phyloP scores from a whole-genome alignment of 2,888 invertebrate genomes.

The Aleiodes leptofemur region DNA sequence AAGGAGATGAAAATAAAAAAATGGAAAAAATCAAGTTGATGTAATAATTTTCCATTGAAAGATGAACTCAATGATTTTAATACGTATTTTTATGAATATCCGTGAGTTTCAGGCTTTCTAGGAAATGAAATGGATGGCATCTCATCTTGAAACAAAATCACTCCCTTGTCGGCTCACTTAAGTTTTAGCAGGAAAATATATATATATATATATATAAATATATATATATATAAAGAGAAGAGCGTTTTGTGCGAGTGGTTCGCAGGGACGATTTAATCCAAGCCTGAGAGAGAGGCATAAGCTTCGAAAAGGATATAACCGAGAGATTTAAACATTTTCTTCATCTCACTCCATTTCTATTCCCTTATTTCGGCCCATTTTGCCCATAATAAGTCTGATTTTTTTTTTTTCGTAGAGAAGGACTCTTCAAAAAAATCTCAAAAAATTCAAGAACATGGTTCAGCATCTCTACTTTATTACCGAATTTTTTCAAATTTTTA shows the following conservation, averaged over 20 bases:
- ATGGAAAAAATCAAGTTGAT: conserved; percentile 8
- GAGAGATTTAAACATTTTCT: conserved; percentile 28
- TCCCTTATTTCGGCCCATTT: conserved; percentile 10
- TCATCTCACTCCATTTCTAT: neutral
- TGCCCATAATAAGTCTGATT: conserved; percentile 7
- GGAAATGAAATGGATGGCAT: conserved; percentile 48
- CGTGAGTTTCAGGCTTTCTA: conserved; percentile 34
- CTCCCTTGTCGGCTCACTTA: conserved; percentile 52
- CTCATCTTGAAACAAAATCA: conserved; percentile 47
- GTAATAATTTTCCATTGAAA: conserved; percentile 32
- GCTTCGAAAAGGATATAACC: conserved; percentile 8
- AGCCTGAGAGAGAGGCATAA: conserved; percentile 18
- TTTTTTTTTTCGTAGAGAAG: neutral
- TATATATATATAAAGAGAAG: no score
- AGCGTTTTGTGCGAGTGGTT: conserved; percentile 30
- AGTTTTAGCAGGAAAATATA: conserved; percentile 38
- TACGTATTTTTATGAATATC: conserved; percentile 46
- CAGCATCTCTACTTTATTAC: neutral
- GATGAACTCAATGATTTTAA: conserved; percentile 39
- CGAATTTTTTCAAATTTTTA: neutral
- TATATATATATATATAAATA: conserved; percentile 32
- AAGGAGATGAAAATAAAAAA: conserved; percentile 6
- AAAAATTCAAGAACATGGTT: neutral
- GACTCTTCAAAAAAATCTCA: no score
- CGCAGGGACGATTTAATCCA: conserved; percentile 48